phyloP scores from a whole-genome alignment of 2,888 invertebrate species.

The Campoletis raptor region DNA sequence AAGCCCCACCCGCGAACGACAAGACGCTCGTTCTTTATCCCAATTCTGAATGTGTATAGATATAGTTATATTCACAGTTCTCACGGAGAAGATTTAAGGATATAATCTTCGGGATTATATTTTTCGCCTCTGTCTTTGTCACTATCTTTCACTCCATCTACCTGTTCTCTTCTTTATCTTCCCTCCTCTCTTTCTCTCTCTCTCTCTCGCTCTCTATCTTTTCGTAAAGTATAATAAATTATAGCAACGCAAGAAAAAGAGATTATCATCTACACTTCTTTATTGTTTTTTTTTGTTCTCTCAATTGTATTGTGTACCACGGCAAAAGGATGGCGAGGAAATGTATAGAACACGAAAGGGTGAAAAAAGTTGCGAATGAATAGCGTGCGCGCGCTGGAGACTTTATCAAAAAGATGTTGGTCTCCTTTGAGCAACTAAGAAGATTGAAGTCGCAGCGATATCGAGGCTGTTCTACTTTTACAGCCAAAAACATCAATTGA shows the following conservation, averaged over 20 bases:
- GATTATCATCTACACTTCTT: constrained; percentile 49
- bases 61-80: constrained; percentile 42
- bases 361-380: constrained; percentile 55
- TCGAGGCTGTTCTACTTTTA: constrained; percentile 11
- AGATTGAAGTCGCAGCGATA: constrained; percentile 43
- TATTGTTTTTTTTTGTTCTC: constrained; percentile 28
- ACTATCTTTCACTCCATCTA: constrained; percentile 53
- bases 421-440: constrained; percentile 62
- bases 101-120: constrained; percentile 66
- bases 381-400: constrained; percentile 30
- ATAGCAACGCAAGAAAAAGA: constrained; percentile 47
- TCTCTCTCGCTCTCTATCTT: constrained; percentile 23
- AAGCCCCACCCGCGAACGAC: constrained; percentile 58
- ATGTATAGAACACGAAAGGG: constrained; percentile 20
- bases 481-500: neutral
- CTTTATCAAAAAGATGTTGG: constrained; percentile 46
- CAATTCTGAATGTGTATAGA: constrained; percentile 56
- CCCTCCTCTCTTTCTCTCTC: neutral
- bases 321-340: constrained; percentile 32
- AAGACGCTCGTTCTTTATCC: constrained; percentile 67
- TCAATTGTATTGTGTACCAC: constrained; percentile 52
- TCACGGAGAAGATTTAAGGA: constrained; percentile 62
- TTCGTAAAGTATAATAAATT: constrained; percentile 57
- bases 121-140: constrained; percentile 62
- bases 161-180: neutral